Percentiles rank a stretch among this genome's conserved stretches.
Evolutionary conservation across 2,113 vertebrate genomes (phyloP).

Genomic region (Sturnira hondurensis): DNA sequence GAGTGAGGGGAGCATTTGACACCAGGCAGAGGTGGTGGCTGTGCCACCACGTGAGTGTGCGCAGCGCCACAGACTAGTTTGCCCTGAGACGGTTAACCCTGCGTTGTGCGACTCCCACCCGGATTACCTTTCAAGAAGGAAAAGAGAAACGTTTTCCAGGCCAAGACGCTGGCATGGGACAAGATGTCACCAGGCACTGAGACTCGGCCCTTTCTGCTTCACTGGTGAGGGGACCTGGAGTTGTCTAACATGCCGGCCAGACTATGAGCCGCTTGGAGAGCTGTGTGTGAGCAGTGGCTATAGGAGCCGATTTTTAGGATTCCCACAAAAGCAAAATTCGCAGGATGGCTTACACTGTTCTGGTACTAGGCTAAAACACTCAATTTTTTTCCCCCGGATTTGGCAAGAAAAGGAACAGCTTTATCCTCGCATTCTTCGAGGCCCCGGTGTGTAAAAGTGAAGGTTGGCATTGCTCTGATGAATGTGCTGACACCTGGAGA

Average conservation of each 20-base stretch:
- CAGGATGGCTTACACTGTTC: neutral
- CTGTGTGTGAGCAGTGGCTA: neutral
- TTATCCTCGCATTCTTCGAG: neutral
- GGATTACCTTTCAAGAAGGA: neutral
- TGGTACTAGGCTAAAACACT: neutral
- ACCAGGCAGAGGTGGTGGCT: neutral
- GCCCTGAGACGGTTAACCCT: neutral
- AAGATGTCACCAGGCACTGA: neutral
- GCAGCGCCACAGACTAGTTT: neutral
- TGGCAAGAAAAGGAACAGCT: neutral
- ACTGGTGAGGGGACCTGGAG: neutral
- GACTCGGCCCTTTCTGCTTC: neutral
- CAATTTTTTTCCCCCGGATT: rapidly evolving
- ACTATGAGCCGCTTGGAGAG: neutral
- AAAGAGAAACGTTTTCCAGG: neutral
- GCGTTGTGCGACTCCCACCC: neutral
- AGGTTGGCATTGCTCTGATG: neutral
- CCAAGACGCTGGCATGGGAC: neutral
- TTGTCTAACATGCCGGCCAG: neutral
- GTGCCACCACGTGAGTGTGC: neutral
- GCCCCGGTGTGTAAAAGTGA: neutral
- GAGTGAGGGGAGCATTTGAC: neutral
- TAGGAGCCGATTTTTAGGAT: neutral
- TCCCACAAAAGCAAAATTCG: neutral
- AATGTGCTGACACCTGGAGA: neutral